A percentile compares a stretch with the other conserved stretches of the same genome.
Conservation (phyloP, 2,888 invertebrate species). For the Lasioglossum oenotherae region DNA sequence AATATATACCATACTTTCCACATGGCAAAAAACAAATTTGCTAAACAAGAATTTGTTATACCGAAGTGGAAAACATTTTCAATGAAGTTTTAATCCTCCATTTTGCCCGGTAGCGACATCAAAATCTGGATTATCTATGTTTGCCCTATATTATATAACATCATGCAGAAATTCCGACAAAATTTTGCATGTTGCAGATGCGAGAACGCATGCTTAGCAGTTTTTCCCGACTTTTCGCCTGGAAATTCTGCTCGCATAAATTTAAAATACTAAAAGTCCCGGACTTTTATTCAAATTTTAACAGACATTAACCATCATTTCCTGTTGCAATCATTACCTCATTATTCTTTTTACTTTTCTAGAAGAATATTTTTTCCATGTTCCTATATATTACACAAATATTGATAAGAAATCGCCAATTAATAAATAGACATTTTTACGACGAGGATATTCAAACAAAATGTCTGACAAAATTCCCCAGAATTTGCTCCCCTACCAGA, state of each 20-base stretch:
- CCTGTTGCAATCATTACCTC: background rate
- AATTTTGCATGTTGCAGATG: background rate
- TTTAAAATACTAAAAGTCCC: background rate
- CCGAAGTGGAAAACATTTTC: background rate
- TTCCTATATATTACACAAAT: no score
- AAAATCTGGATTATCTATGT: background rate
- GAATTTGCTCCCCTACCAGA: background rate
- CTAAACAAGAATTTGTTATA: background rate
- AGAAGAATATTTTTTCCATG: background rate
- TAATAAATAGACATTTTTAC: background rate
- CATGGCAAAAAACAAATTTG: no score
- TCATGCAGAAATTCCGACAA: background rate
- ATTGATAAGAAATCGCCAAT: background rate
- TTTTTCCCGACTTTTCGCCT: background rate
- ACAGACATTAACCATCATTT: background rate
- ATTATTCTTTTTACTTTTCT: background rate
- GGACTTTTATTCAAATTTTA: background rate
- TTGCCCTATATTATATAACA: background rate
- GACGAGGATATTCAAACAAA: background rate
- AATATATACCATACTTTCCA: background rate
- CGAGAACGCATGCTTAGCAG: background rate
- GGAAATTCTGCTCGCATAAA: background rate
- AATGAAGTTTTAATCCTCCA: background rate
- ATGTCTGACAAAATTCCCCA: background rate
- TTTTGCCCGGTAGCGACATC: background rate